These are phyloP conservation scores for Dicyrtoma fusca DNA, from an alignment of 2,888 invertebrate species.

Conservation along the genomic window DNA sequence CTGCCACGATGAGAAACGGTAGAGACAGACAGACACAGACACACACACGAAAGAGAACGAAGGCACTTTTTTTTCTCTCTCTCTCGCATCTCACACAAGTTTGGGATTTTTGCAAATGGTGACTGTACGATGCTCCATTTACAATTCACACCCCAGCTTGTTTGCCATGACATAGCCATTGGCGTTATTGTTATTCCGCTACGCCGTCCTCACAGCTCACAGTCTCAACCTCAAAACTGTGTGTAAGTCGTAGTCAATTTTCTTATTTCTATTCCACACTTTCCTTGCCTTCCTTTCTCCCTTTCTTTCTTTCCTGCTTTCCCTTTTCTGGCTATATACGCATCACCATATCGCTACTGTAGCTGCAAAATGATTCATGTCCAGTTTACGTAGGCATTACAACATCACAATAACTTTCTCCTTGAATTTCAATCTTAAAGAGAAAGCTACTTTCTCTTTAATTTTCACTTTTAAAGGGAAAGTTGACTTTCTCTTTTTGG, in stretches of 20 bases:
- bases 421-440: too few relatives aligned
- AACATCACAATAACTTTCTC: too few relatives aligned
- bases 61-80: neutral
- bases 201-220: neutral
- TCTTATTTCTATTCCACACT: conserved; percentile 1
- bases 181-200: conserved; percentile 25
- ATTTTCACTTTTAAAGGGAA: too few relatives aligned
- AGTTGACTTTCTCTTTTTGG: too few relatives aligned
- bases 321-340: neutral
- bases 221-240: too few relatives aligned
- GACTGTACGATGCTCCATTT: conserved; percentile 17
- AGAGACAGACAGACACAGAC: too few relatives aligned
- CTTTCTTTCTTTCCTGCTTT: conserved; percentile 4
- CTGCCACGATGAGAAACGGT: too few relatives aligned
- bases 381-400: too few relatives aligned
- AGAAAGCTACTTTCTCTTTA: too few relatives aligned
- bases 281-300: neutral
- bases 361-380: too few relatives aligned
- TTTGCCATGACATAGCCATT: conserved; percentile 28
- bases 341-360: too few relatives aligned
- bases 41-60: neutral
- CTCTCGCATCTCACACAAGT: too few relatives aligned
- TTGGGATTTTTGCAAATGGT: conserved; percentile 16
- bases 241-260: neutral
- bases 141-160: conserved; percentile 15